A percentile compares a stretch with the other conserved stretches of the same genome.
These are phyloP conservation scores for Phrynocephalus guinanensis DNA, from an alignment of 2,797 vertebrate genomes.

Conservation along the genomic window DNA sequence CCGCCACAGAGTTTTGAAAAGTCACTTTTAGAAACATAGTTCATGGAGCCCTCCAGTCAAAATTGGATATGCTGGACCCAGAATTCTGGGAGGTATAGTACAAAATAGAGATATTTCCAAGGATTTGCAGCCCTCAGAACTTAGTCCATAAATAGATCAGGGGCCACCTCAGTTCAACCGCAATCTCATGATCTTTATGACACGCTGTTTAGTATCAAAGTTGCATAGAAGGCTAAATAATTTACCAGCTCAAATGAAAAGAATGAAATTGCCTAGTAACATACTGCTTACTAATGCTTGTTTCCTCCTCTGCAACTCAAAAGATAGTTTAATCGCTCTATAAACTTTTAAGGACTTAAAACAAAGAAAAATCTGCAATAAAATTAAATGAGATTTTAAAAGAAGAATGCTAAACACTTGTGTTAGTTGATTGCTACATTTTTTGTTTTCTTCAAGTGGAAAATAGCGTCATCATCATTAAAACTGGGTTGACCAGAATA, in stretches of 20 bases:
- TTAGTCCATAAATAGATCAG: too few relatives aligned
- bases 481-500: slow-evolving; percentile 39
- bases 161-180: neutral
- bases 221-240: neutral
- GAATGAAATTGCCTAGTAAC: slow-evolving; percentile 64
- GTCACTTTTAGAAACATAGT: too few relatives aligned
- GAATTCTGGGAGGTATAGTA: too few relatives aligned
- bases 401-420: slow-evolving; percentile 70
- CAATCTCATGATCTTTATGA: neutral
- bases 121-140: too few relatives aligned
- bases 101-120: too few relatives aligned
- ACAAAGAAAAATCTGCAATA: slow-evolving; percentile 67
- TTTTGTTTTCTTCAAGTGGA: slow-evolving; percentile 59
- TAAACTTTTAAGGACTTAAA: slow-evolving; percentile 71
- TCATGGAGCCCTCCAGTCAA: too few relatives aligned
- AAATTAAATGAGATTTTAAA: slow-evolving; percentile 80
- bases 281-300: slow-evolving; percentile 63
- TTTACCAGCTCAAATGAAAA: slow-evolving; percentile 62
- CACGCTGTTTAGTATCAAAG: neutral
- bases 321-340: slow-evolving; percentile 75
- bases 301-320: slow-evolving; percentile 51
- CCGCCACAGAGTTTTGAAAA: neutral
- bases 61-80: too few relatives aligned
- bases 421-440: slow-evolving; percentile 57
- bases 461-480: slow-evolving; percentile 70